These are phyloP conservation scores for Aspiorhynchus laticeps DNA, from an alignment of 2,113 vertebrate genomes.

Conservation along the genomic window DNA sequence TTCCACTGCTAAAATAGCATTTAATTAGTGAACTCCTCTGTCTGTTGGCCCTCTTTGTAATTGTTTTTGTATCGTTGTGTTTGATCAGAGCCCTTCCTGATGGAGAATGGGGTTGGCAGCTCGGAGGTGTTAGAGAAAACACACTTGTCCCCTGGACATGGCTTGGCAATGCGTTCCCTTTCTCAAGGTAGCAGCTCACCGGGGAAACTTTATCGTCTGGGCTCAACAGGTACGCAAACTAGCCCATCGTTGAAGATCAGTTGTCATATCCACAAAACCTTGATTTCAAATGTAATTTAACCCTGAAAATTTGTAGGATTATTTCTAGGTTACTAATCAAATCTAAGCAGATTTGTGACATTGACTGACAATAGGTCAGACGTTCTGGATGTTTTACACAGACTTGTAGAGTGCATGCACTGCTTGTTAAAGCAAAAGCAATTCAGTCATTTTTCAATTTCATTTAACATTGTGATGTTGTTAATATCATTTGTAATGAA, in stretches of 20 bases:
- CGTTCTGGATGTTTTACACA: neutral
- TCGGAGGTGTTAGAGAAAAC: constrained; percentile 84
- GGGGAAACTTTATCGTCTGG: constrained; percentile 78
- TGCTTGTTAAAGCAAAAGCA: neutral
- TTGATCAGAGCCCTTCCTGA: constrained; percentile 83
- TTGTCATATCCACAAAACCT: neutral
- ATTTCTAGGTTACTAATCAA: neutral
- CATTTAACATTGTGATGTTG: neutral
- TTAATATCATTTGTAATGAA: neutral
- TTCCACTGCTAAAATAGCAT: neutral
- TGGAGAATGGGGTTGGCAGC: constrained; percentile 76
- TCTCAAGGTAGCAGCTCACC: constrained; percentile 76
- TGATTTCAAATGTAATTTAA: neutral
- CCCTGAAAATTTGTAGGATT: neutral
- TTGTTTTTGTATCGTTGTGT: neutral
- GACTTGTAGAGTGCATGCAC: neutral
- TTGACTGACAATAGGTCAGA: neutral
- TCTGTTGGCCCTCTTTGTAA: neutral
- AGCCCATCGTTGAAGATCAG: neutral
- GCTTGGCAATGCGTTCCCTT: constrained; percentile 77
- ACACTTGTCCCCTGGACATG: constrained; percentile 81
- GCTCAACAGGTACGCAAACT: constrained; percentile 78
- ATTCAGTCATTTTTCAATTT: neutral
- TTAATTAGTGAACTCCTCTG: neutral
- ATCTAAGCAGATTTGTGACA: neutral